A percentile compares a stretch with the other conserved stretches of the same genome.
phyloP scores from a whole-genome alignment of 1,140 invertebrate genomes.

The Formica exsecta region DNA sequence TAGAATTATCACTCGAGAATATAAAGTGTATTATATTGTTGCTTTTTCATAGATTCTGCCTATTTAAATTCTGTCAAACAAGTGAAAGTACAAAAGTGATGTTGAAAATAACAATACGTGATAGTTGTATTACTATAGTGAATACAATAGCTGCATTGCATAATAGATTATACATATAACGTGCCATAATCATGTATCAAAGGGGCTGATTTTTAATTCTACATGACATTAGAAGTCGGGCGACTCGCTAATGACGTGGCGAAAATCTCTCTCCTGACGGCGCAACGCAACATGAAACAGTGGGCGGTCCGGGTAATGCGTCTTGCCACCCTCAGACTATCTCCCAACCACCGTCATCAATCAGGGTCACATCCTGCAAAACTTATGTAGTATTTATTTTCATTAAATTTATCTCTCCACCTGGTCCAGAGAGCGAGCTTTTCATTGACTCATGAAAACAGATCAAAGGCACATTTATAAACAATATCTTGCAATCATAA shows the following conservation, averaged over 20 bases:
- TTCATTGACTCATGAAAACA: background rate
- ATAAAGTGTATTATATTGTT: background rate
- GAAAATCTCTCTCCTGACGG: conserved; percentile 78
- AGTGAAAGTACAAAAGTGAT: background rate
- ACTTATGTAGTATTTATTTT: conserved; percentile 87
- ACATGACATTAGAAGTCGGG: conserved; percentile 64
- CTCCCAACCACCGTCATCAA: conserved; percentile 84
- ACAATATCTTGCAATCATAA: background rate
- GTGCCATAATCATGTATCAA: background rate
- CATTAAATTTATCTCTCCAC: conserved; percentile 81
- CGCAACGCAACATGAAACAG: conserved; percentile 80
- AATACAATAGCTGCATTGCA: background rate
- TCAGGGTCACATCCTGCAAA: conserved; percentile 82
- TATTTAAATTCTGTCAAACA: background rate
- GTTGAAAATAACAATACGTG: background rate
- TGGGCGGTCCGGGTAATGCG: conserved; percentile 85
- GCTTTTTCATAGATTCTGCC: background rate
- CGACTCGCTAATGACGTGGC: conserved; percentile 70
- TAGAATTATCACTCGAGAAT: background rate
- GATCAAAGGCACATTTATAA: background rate
- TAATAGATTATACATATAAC: conserved; percentile 5
- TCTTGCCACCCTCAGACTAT: conserved; percentile 85
- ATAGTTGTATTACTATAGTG: background rate
- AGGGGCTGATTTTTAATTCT: conserved; percentile 68
- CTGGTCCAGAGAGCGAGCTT: conserved; percentile 27